phyloP scores from a whole-genome alignment of 2,797 vertebrate species.

The Erpetoichthys calabaricus region DNA sequence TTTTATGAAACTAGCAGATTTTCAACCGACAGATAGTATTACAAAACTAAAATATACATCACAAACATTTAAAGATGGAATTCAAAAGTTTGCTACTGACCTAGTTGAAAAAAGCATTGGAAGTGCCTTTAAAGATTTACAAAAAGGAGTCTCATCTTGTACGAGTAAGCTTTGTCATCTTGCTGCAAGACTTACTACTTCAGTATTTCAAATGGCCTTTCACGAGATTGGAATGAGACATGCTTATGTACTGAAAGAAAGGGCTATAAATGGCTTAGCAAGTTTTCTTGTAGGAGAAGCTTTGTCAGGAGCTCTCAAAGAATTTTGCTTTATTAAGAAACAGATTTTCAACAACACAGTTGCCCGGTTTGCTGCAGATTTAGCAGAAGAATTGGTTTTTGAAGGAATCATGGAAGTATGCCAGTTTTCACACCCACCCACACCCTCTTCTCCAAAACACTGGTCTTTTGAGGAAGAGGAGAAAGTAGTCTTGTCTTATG shows the following conservation, averaged over 20 bases:
- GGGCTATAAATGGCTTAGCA: constrained; percentile 75
- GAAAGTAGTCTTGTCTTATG: constrained; percentile 77
- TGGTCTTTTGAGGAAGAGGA: constrained; percentile 58
- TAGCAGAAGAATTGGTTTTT: constrained; percentile 91
- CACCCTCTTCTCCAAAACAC: constrained; percentile 53
- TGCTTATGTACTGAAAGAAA: constrained; percentile 73
- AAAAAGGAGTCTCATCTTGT: constrained; percentile 83
- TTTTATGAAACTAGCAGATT: constrained; percentile 59
- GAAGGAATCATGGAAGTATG: constrained; percentile 98
- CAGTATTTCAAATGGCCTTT: constrained; percentile 92
- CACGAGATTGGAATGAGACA: constrained; percentile 83
- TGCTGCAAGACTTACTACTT: constrained; percentile 79
- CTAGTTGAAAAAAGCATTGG: constrained; percentile 88
- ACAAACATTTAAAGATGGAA: constrained; percentile 69
- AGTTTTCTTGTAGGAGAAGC: constrained; percentile 83
- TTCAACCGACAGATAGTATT: constrained; percentile 56
- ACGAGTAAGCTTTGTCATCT: constrained; percentile 85
- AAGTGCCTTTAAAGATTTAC: constrained; percentile 83
- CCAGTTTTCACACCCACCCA: constrained; percentile 84
- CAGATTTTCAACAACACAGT: constrained; percentile 85
- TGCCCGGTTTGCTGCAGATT: constrained; percentile 74
- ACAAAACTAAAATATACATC: constrained; percentile 61
- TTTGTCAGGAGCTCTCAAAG: constrained; percentile 73
- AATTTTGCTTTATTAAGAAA: constrained; percentile 77
- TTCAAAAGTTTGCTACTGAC: constrained; percentile 85